Base-by-base conservation (phyloP, 2,797 vertebrate genomes). In the Selene dorsalis region DNA sequence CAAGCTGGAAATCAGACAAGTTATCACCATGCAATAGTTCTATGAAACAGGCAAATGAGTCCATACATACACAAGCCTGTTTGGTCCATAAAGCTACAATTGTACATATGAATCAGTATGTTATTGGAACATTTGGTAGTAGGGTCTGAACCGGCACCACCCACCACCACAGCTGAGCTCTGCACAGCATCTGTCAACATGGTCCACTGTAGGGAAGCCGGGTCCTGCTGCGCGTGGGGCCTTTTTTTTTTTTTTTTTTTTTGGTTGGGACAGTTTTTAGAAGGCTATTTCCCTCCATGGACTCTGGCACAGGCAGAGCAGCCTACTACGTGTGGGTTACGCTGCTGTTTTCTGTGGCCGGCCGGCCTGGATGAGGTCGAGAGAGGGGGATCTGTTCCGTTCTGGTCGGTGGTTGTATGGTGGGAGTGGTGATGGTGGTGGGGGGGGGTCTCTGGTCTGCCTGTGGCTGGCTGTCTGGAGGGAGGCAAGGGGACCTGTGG, bases 41-140 rank as follows among this genome's bases (percentile, higher is more conserved):
- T 22, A 57, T 11, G 9, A 32, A 35, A 58, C 8, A 58, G 28
- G 60, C 8, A 18, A 53, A 45, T 62, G 4, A 78, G 55, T 13
- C 56, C 60, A 84, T 70, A 76, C 55, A 84, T 70, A 76, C 55
- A 71, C 57, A 45, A 58, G 38, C 64, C 53, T 72, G 59, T 83
- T 78, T 77, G 57, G 48, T 75, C 56, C 57, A 76, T 73, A 80
- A 84, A 75, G 73, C 71, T 62, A 64, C 58, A 78, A 61, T 82
- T 87, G 82, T 86, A 84, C 79, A 85, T 58, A 18, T 91, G 86
- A 84, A 83, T 84, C 72, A 71, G 82, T 82, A 69, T 91, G 90
- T 92, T 91, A 85, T 90, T 88, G 89, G 89, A 93, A 86, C 86
- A 82, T 89, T 91, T 87, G 75, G 82, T 86, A 83, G 73, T 57